Percentiles rank a stretch among this genome's conserved stretches.
Conservation (phyloP, 2,113 vertebrate genomes). For the Anarrhichthys ocellatus region DNA sequence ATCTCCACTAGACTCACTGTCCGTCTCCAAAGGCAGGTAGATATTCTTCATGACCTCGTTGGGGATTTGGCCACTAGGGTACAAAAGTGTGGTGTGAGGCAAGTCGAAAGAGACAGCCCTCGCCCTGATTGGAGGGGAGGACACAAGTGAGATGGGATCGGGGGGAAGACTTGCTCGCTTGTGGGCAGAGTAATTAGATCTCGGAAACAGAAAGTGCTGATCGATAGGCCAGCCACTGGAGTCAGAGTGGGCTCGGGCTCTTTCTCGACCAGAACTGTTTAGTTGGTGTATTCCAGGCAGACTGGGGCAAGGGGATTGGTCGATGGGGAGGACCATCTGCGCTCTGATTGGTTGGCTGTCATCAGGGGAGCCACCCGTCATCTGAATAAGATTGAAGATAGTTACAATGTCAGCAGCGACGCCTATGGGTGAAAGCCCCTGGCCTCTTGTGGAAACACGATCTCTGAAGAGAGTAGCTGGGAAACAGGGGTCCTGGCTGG, state of each 20-base stretch:
- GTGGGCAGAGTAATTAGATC: slow-evolving; percentile 69
- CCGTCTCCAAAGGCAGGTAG: slow-evolving; percentile 91
- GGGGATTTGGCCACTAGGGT: slow-evolving; percentile 79
- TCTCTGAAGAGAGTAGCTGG: slow-evolving; percentile 95
- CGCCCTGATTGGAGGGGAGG: slow-evolving; percentile 72
- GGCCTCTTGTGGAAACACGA: slow-evolving; percentile 82
- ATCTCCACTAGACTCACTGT: slow-evolving; percentile 87
- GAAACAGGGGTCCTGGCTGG: slow-evolving; percentile 94
- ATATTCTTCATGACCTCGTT: slow-evolving; percentile 91
- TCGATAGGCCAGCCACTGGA: slow-evolving; percentile 68
- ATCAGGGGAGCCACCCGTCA: slow-evolving; percentile 84
- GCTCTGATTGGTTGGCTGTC: slow-evolving; percentile 68
- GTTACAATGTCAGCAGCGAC: slow-evolving; percentile 97
- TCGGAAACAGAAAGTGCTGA: slow-evolving; percentile 73
- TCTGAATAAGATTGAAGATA: slow-evolving; percentile 96
- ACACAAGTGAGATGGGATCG: slow-evolving; percentile 73
- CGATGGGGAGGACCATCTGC: slow-evolving; percentile 61
- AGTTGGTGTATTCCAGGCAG: slow-evolving; percentile 71
- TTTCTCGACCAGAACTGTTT: slow-evolving; percentile 57
- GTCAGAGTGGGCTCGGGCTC: slow-evolving; percentile 67
- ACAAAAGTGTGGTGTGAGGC: slow-evolving; percentile 85
- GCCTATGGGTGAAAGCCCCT: slow-evolving; percentile 87
- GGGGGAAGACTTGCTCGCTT: slow-evolving; percentile 80
- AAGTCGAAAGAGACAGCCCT: slow-evolving; percentile 89
- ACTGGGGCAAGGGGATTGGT: slow-evolving; percentile 70